A percentile compares a stretch with the other conserved stretches of the same genome.
Conservation (phyloP, 2,888 invertebrate species). For the Troglohyphantes excavatus region DNA sequence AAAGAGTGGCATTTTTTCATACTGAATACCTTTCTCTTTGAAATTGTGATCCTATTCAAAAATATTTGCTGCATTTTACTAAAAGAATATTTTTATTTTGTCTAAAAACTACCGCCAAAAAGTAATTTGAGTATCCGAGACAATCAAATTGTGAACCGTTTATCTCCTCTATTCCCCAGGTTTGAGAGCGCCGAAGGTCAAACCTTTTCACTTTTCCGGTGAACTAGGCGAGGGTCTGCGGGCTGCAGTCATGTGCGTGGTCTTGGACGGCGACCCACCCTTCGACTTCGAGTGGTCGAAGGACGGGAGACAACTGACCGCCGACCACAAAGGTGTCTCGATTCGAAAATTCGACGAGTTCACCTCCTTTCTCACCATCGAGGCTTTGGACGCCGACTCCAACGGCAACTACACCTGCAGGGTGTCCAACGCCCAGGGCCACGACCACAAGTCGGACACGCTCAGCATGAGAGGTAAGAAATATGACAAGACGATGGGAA, state of each 20-base stretch:
- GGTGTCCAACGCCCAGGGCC: slow-evolving; percentile 63
- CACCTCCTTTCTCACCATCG: slow-evolving; percentile 32
- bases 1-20: too few species aligned
- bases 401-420: slow-evolving; percentile 76
- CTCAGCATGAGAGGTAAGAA: slow-evolving; percentile 64
- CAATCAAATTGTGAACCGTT: too few species aligned
- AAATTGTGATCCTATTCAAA: background rate
- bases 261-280: slow-evolving; percentile 76
- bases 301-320: slow-evolving; percentile 28
- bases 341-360: slow-evolving; percentile 26
- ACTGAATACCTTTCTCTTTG: background rate
- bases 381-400: slow-evolving; percentile 46
- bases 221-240: slow-evolving; percentile 31
- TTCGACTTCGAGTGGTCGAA: slow-evolving; percentile 77
- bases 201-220: slow-evolving; percentile 54
- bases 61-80: background rate
- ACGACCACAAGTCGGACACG: slow-evolving; percentile 44
- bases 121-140: too few species aligned
- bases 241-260: slow-evolving; percentile 43
- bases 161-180: too few species aligned
- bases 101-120: background rate
- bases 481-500: background rate
- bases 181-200: slow-evolving; percentile 13
- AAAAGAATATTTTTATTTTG: background rate
- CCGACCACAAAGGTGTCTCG: background rate